Base-by-base conservation (phyloP, 2,113 vertebrate species). In the Vombatus ursinus region DNA sequence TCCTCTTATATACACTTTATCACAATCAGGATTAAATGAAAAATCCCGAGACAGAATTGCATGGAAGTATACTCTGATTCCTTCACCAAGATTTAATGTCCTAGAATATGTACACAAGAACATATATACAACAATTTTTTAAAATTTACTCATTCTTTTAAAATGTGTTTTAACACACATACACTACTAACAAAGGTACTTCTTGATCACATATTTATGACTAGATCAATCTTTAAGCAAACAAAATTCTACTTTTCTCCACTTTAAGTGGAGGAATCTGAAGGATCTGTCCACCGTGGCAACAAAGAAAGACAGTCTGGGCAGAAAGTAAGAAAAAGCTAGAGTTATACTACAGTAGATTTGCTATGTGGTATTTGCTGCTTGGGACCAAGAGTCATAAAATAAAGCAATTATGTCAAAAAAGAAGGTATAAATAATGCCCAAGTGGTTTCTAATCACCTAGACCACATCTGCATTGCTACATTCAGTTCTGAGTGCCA, bases 41-140 rank as follows among this genome's bases (percentile, higher is more conserved):
- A 99, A 99, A 94, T 99, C 94, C 8, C 98, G 99, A 1, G 99
- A 99, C 0, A 99, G 90, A 93, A 99, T 96, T 0, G 99, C 99
- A 7, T 99, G 99, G 97, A 99, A 99, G 96, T 99, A 99, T 1
- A 99, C 98, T 0, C 90, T 99, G 90, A 99, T 92, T 0, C 97
- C 98, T 14, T 98, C 95, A 0, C 0, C 9, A 0, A 0, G 92
- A 47, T n/a, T 54, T 89, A 90, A 92, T 0, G 47, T 4, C 1
- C 99, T 99, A 92, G 24, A 53, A 37, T 24, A 4, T 22, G 3
- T 50, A 0, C 52, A 24, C 2, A 0, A 37, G 0, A 6, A 84
- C 31, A 84, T 16, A 37, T 4, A 16, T 26, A 44, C 0, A 0
- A 9, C 52, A 1, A 94, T 9, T 37, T 14, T 24, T 19, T 26